Percentiles rank a stretch among this genome's conserved stretches.
phyloP scores from a whole-genome alignment of 2,113 vertebrate species.

The Orcinus orca region DNA sequence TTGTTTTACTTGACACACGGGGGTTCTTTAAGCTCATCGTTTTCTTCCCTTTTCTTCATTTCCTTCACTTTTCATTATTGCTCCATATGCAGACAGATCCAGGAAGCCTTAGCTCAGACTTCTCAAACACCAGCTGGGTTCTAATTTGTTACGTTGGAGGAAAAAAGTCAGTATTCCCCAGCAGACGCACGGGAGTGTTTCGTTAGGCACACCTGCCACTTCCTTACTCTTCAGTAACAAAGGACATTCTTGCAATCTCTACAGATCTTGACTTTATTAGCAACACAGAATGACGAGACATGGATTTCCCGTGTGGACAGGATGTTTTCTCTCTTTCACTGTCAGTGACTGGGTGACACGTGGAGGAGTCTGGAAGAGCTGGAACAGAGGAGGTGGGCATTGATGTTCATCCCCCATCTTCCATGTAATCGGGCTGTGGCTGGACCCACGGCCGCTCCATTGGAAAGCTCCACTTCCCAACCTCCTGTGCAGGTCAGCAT shows the following conservation, averaged over 20 bases:
- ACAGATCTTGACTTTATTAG: background rate
- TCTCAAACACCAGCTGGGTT: constrained; percentile 42
- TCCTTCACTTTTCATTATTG: background rate
- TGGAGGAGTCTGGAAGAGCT: background rate
- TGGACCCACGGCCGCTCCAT: accelerated
- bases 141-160: background rate
- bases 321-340: background rate
- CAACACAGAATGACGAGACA: background rate
- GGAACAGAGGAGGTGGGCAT: accelerated
- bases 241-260: background rate
- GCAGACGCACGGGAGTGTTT: background rate
- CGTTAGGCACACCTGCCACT: background rate
- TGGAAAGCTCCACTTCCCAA: no score
- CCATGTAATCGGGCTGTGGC: accelerated
- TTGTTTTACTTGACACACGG: background rate
- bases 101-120: constrained; percentile 37
- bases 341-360: accelerated
- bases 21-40: background rate
- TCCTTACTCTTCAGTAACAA: background rate
- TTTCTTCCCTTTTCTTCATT: background rate
- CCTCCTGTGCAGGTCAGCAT: accelerated
- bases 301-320: background rate
- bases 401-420: accelerated
- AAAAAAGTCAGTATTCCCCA: background rate
- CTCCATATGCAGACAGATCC: background rate